Percentiles rank a stretch among this genome's conserved stretches.
phyloP scores from a whole-genome alignment of 1,140 invertebrate species.

The Rhysida immarginata region DNA sequence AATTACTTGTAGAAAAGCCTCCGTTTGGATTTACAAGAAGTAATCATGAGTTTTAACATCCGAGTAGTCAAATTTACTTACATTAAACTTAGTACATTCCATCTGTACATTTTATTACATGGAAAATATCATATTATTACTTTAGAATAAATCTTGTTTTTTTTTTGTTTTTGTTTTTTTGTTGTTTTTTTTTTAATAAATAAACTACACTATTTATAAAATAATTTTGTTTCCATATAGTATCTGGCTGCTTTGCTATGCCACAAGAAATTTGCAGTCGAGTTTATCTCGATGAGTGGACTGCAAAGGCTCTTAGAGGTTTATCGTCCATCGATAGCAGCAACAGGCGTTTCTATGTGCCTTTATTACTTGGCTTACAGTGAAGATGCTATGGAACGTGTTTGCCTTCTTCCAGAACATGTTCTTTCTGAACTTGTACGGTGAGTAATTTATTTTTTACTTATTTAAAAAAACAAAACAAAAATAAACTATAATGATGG shows the following conservation, averaged over 20 bases:
- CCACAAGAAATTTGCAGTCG: slow-evolving; percentile 93
- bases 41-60: no score
- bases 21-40: no score
- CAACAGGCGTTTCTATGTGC: slow-evolving; percentile 89
- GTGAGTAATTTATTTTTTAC: slow-evolving; percentile 38
- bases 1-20: no score
- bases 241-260: slow-evolving; percentile 84
- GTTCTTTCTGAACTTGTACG: slow-evolving; percentile 61
- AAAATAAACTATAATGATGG: not conserved
- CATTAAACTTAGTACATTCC: no score
- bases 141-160: no score
- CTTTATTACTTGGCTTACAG: slow-evolving; percentile 93
- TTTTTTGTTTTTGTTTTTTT: no score
- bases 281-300: slow-evolving; percentile 75
- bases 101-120: no score
- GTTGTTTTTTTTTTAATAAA: no score
- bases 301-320: slow-evolving; percentile 68
- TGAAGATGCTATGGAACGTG: slow-evolving; percentile 92
- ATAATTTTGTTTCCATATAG: slow-evolving; percentile 37
- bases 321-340: slow-evolving; percentile 78
- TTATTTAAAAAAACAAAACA: no score
- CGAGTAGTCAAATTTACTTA: no score
- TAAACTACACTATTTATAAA: not conserved
- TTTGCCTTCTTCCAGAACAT: slow-evolving; percentile 65
- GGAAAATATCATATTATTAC: no score